These are phyloP conservation scores for Kryptopterus vitreolus DNA, from an alignment of 2,797 vertebrate species.

Conservation along the genomic window DNA sequence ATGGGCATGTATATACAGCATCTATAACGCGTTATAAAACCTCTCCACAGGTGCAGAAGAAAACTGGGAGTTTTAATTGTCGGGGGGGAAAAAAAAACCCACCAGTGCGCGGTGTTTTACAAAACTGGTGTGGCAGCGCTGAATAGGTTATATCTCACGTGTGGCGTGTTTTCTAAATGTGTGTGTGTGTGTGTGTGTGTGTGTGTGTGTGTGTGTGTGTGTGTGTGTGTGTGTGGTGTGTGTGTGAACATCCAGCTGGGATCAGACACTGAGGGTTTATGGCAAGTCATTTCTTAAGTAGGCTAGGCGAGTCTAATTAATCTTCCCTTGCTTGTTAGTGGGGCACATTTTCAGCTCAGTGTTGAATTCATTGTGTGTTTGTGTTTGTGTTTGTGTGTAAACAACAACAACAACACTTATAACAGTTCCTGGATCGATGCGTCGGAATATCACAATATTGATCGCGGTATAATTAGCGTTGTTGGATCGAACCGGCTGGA, in stretches of 20 bases:
- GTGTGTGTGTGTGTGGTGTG: too few species aligned
- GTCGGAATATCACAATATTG: too few species aligned
- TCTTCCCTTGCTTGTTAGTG: conserved; percentile 20
- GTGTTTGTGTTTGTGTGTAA: too few species aligned
- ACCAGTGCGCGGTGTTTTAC: too few species aligned
- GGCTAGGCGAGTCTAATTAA: conserved; percentile 22
- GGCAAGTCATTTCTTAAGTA: conserved; percentile 2
- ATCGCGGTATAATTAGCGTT: too few species aligned
- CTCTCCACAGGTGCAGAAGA: conserved; percentile 34
- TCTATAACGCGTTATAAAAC: neutral
- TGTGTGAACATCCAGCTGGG: neutral
- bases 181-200: neutral
- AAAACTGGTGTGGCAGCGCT: neutral
- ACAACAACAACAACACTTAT: neutral
- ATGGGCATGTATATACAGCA: neutral
- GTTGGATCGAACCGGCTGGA: too few species aligned
- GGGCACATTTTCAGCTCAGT: neutral
- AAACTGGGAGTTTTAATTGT: neutral
- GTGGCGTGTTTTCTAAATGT: neutral
- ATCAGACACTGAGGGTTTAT: neutral
- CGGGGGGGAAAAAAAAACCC: too few species aligned
- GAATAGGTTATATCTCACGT: neutral
- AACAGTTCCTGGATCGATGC: too few species aligned
- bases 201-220: neutral
- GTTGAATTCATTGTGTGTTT: neutral